These are phyloP conservation scores for Mylabris sibirica DNA, from an alignment of 2,888 invertebrate species.

Conservation along the genomic window DNA sequence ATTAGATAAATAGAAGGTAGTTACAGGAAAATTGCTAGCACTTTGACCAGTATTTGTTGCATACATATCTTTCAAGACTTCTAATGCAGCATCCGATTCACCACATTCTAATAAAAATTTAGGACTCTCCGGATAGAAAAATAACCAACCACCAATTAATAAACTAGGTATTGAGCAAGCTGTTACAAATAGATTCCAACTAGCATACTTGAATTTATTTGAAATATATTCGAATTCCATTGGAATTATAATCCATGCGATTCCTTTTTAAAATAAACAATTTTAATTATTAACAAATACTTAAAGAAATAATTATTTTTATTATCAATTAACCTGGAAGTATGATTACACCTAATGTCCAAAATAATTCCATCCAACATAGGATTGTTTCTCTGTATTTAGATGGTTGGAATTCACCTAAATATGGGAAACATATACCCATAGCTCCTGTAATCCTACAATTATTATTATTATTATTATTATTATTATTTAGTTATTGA, in stretches of 20 bases:
- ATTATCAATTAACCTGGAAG: constrained; percentile 69
- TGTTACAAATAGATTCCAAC: constrained; percentile 83
- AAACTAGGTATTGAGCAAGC: constrained; percentile 77
- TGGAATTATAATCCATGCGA: constrained; percentile 82
- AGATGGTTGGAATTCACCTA: constrained; percentile 83
- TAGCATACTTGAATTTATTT: constrained; percentile 72
- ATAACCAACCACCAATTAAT: constrained; percentile 72
- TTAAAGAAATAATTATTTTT: background rate
- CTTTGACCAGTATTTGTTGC: constrained; percentile 75
- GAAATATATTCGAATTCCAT: constrained; percentile 69
- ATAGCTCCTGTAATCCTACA: constrained; percentile 80
- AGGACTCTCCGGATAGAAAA: constrained; percentile 82
- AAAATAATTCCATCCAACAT: constrained; percentile 87
- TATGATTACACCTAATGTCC: constrained; percentile 80
- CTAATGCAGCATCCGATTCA: constrained; percentile 77
- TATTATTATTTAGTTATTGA: background rate
- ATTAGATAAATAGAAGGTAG: background rate
- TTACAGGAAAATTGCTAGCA: constrained; percentile 76
- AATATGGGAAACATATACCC: constrained; percentile 83
- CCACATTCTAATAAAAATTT: constrained; percentile 84
- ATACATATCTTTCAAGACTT: constrained; percentile 74
- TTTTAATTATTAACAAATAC: background rate
- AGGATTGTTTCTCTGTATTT: constrained; percentile 81
- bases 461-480: background rate
- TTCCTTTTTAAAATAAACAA: constrained; percentile 61